Conservation (phyloP, 1,140 invertebrate species). For the Neelides sp. region DNA sequence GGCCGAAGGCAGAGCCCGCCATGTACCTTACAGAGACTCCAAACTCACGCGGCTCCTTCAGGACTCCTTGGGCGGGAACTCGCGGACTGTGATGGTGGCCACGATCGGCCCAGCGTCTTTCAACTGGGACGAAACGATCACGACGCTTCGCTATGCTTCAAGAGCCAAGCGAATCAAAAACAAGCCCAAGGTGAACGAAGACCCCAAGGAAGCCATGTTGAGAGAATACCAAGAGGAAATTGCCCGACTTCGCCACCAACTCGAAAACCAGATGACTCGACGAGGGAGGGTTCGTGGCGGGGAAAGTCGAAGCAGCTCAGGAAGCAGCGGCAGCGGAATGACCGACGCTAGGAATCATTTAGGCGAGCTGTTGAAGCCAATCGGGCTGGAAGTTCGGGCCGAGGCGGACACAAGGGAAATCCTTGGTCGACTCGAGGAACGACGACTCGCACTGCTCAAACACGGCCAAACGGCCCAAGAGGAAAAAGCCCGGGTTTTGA, state of each 20-base stretch:
- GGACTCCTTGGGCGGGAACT: conserved; percentile 89
- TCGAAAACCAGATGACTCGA: conserved; percentile 40
- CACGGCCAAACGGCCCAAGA: conserved; percentile 41
- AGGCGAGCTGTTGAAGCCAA: neutral
- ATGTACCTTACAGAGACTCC: conserved; percentile 86
- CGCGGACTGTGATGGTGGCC: conserved; percentile 93
- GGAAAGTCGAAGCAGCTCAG: conserved; percentile 34
- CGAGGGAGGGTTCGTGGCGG: conserved; percentile 34
- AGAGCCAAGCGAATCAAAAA: conserved; percentile 93
- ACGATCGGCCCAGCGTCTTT: conserved; percentile 90
- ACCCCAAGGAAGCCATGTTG: conserved; percentile 81
- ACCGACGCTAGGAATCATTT: neutral
- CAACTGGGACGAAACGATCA: conserved; percentile 91
- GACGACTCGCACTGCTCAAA: conserved; percentile 42
- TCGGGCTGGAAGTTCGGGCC: conserved; percentile 15
- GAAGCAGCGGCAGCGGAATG: conserved; percentile 28
- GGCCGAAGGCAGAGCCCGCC: conserved; percentile 66
- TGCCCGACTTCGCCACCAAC: conserved; percentile 45
- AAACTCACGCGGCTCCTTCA: conserved; percentile 84
- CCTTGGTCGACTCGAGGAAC: conserved; percentile 37
- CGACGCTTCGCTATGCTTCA: conserved; percentile 81
- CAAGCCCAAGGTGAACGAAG: conserved; percentile 87
- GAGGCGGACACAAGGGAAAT: conserved; percentile 25
- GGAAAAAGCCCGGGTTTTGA: conserved; percentile 49
- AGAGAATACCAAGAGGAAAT: conserved; percentile 80